Evolutionary conservation across 2,888 invertebrate genomes (phyloP).

Genomic region (Parelbella ahira): DNA sequence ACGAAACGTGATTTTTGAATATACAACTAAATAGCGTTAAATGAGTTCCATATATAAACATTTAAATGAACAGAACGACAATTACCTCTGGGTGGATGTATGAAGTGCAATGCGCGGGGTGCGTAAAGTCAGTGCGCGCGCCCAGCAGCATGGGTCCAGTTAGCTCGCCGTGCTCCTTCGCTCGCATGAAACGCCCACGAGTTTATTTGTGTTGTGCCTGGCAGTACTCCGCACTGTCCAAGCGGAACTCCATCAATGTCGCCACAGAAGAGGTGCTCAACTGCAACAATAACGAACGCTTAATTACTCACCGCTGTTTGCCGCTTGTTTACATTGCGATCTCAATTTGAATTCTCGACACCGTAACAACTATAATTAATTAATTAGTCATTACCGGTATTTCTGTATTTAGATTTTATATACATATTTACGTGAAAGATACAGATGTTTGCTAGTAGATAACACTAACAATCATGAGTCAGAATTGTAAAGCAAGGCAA

Average conservation of each 20-base stretch:
- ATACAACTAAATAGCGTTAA: constrained; percentile 61
- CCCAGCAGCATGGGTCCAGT: constrained; percentile 70
- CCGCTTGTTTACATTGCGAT: too few species aligned
- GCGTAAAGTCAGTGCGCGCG: constrained; percentile 53
- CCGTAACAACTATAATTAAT: too few species aligned
- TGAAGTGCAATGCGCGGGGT: constrained; percentile 58
- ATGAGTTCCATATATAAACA: too few species aligned
- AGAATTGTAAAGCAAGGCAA: too few species aligned
- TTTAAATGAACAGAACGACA: too few species aligned
- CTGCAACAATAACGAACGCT: constrained; percentile 79
- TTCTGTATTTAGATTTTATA: too few species aligned
- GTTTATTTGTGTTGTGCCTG: constrained; percentile 98
- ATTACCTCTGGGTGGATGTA: constrained; percentile 62
- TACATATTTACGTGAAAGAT: too few species aligned
- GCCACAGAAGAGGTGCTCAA: constrained; percentile 93
- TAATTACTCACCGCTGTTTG: too few species aligned
- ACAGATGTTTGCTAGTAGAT: too few species aligned
- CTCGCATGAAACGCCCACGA: constrained; percentile 53
- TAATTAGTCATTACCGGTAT: too few species aligned
- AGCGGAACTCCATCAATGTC: constrained; percentile 98
- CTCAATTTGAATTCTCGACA: too few species aligned
- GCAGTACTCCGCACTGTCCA: constrained; percentile 99
- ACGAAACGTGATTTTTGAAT: constrained; percentile 34
- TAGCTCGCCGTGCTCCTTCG: constrained; percentile 50
- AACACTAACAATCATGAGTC: too few species aligned